A percentile compares a stretch with the other conserved stretches of the same genome.
Conservation (phyloP, 2,113 vertebrate genomes). For the Protomyctophum bolini region DNA sequence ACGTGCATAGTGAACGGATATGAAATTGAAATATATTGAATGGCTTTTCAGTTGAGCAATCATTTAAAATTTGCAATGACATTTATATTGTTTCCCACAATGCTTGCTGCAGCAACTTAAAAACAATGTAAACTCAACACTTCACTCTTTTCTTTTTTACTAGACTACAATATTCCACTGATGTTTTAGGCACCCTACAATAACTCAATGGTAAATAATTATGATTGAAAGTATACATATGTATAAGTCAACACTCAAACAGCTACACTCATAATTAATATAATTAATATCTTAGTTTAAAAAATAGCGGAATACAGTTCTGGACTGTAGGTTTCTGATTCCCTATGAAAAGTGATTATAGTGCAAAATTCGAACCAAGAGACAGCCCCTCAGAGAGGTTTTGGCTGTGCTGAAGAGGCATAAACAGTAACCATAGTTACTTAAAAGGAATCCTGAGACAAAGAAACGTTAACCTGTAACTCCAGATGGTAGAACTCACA, state of each 20-base stretch:
- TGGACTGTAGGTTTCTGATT: conserved; percentile 27
- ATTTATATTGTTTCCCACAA: conserved; percentile 1
- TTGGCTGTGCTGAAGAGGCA: conserved; percentile 41
- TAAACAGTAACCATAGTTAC: conserved; percentile 26
- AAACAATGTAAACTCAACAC: conserved; percentile 11
- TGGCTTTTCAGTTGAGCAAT: conserved; percentile 25
- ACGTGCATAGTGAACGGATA: conserved; percentile 12
- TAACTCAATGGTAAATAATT: conserved; percentile 17
- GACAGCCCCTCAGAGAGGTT: conserved; percentile 31
- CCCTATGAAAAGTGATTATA: conserved; percentile 35
- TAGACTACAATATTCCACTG: not conserved
- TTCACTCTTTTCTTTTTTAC: conserved; percentile 2
- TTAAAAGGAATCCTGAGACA: conserved; percentile 68
- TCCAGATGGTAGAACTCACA: conserved; percentile 5
- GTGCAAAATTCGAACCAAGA: conserved; percentile 62
- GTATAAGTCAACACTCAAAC: conserved; percentile 29
- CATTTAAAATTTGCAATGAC: not conserved
- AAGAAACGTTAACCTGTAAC: conserved; percentile 43
- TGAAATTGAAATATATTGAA: conserved; percentile 11
- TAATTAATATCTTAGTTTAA: conserved; percentile 40
- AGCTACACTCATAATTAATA: conserved; percentile 15
- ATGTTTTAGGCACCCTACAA: conserved; percentile 28
- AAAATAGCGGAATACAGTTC: conserved; percentile 52
- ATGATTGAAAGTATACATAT: conserved; percentile 32
- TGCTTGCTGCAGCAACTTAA: conserved; percentile 1